Conservation (phyloP, 2,797 vertebrate genomes). For the Spinus olivaceus region DNA sequence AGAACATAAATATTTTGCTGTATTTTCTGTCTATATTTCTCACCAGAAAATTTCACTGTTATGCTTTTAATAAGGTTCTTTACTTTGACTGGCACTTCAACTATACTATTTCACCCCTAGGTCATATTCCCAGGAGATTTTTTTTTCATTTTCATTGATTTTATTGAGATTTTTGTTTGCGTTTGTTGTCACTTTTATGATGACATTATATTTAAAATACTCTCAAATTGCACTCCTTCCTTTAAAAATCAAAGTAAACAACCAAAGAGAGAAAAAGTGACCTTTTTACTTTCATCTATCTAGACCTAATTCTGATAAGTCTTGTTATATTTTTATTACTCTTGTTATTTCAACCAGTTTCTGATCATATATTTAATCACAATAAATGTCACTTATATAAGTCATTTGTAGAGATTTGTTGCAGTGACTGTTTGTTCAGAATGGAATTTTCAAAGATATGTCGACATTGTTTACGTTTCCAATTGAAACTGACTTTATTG, state of each 20-base stretch:
- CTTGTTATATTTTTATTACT: neutral
- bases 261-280: neutral
- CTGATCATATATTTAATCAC: neutral
- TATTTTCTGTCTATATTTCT: neutral
- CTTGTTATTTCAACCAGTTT: neutral
- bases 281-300: neutral
- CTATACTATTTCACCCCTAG: neutral
- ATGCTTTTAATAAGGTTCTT: neutral
- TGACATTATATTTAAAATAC: neutral
- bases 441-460: neutral
- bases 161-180: neutral
- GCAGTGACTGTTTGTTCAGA: neutral
- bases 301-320: neutral
- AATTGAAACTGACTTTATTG: neutral
- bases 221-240: neutral
- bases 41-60: neutral
- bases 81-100: neutral
- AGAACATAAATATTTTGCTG: neutral
- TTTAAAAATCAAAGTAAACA: neutral
- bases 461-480: neutral
- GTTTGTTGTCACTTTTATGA: neutral
- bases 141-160: neutral
- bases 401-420: neutral
- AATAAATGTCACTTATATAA: neutral
- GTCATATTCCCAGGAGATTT: neutral